Evolutionary conservation across 2,797 vertebrate genomes (phyloP).

Genomic region (Chelon auratus): DNA sequence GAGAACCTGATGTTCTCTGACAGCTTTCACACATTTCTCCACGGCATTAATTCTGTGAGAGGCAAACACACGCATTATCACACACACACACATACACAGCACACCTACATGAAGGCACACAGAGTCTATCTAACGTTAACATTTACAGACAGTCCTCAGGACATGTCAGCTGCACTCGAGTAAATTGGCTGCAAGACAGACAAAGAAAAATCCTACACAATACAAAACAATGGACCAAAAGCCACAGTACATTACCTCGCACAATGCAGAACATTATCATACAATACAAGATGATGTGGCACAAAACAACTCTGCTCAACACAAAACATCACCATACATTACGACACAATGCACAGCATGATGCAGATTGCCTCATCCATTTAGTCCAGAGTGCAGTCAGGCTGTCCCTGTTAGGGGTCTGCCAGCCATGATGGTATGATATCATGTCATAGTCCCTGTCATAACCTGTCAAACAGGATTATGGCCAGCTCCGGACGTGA

Average conservation of each 20-base stretch:
- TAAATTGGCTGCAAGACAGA: constrained; percentile 48
- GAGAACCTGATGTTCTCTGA: constrained; percentile 78
- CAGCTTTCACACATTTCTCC: constrained; percentile 75
- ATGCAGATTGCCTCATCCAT: constrained; percentile 39
- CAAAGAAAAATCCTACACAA: constrained; percentile 43
- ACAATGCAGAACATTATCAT: constrained; percentile 34
- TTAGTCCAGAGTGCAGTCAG: constrained; percentile 50
- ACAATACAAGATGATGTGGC: constrained; percentile 26
- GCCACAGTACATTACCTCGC: neutral
- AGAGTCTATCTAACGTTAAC: constrained; percentile 44
- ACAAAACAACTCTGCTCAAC: constrained; percentile 26
- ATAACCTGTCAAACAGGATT: constrained; percentile 67
- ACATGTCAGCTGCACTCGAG: constrained; percentile 43
- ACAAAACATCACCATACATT: constrained; percentile 44
- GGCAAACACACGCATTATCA: constrained; percentile 11
- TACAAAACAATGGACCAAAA: constrained; percentile 18
- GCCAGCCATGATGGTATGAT: constrained; percentile 44
- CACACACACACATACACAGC: neutral
- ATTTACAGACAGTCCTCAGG: constrained; percentile 50
- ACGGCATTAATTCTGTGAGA: constrained; percentile 52
- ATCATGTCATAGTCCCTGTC: constrained; percentile 61
- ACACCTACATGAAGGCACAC: constrained; percentile 19
- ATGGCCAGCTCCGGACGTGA: constrained; percentile 41
- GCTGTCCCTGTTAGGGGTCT: constrained; percentile 38
- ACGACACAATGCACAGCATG: constrained; percentile 18